phyloP scores from a whole-genome alignment of 2,888 invertebrate species.

The Ennomos quercinarius region DNA sequence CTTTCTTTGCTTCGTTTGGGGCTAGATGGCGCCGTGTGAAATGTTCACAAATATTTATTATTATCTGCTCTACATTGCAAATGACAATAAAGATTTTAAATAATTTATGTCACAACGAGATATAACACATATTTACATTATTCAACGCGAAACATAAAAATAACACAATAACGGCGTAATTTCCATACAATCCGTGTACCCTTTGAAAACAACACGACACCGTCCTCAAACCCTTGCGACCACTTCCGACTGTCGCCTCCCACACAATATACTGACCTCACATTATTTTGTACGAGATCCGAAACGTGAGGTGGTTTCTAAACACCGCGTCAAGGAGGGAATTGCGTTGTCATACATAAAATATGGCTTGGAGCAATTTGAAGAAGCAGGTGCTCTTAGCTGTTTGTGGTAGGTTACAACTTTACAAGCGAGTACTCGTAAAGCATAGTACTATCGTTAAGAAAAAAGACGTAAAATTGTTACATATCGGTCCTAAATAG shows the following conservation, averaged over 20 bases:
- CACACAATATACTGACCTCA: constrained; percentile 56
- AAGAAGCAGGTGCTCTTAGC: constrained; percentile 40
- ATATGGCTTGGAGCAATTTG: constrained; percentile 47
- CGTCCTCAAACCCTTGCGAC: constrained; percentile 14
- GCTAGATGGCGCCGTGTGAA: too few relatives aligned
- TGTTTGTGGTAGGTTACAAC: constrained; percentile 37
- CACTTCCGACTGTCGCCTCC: constrained; percentile 32
- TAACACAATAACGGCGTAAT: constrained; percentile 11
- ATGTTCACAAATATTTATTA: too few relatives aligned
- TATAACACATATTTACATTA: too few relatives aligned
- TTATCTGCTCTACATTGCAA: too few relatives aligned
- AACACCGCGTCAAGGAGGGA: constrained; percentile 43
- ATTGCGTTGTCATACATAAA: constrained; percentile 54
- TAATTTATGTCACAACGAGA: too few relatives aligned
- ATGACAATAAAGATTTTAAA: too few relatives aligned
- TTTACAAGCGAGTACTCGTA: constrained; percentile 9
- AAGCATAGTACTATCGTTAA: constrained; percentile 12
- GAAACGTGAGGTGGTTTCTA: constrained; percentile 54
- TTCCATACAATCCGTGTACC: constrained; percentile 12
- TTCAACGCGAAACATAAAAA: not conserved
- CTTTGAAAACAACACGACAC: constrained; percentile 18
- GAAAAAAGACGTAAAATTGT: constrained; percentile 12
- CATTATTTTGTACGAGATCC: constrained; percentile 54
- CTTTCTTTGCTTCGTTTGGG: too few relatives aligned
- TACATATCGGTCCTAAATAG: not conserved